Evolutionary conservation across 2,113 vertebrate species (phyloP), one percentile per base, ranked within the genome.

Genomic region (Platysternon megacephalum): DNA sequence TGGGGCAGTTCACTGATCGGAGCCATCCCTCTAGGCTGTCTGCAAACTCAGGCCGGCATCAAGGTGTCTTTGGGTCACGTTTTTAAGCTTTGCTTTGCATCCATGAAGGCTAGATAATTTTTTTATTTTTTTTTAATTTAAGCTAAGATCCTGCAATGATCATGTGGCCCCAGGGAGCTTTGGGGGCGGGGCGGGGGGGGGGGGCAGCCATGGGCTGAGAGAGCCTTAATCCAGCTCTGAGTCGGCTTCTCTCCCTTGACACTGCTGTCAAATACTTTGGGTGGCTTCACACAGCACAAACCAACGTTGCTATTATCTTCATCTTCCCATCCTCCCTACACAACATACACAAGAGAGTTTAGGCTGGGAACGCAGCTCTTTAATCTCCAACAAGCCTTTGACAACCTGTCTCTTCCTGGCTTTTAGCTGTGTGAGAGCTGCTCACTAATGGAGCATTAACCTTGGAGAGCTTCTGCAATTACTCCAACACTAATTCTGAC

Each of bases 391-490:
- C 97, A 97, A 97, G 96, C 97, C 97, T 98, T 97, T 98, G 98
- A 98, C 97, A 98, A 97, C 96, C 97, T 97, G 98, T 97, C 97
- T 98, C 93, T 93, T 97, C 95, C 96, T 49, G 93, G 97, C 98
- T 97, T 98, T 97, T 96, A 98, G 98, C 97, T 95, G 96, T 82
- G 74, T 90, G 85, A 93, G 97, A 96, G 94, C 95, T 91, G 95
- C 42, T 87, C 95, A 90, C 97, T 98, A 97, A 98, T 95, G 95
- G 97, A 92, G 95, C 98, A 98, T 98, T 98, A 98, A 98, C 98
- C 98, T 98, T 97, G 97, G 97, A 79, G 90, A 97, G 96, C 96
- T 94, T 95, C 94, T 85, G 97, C 98, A 97, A 97, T 98, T 97
- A 98, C 97, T 84, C 84, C 90, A 93, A 88, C 95, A 84, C 93